These are phyloP conservation scores for Phrynocephalus vlangalii DNA, from an alignment of 2,797 vertebrate species.

Conservation along the genomic window DNA sequence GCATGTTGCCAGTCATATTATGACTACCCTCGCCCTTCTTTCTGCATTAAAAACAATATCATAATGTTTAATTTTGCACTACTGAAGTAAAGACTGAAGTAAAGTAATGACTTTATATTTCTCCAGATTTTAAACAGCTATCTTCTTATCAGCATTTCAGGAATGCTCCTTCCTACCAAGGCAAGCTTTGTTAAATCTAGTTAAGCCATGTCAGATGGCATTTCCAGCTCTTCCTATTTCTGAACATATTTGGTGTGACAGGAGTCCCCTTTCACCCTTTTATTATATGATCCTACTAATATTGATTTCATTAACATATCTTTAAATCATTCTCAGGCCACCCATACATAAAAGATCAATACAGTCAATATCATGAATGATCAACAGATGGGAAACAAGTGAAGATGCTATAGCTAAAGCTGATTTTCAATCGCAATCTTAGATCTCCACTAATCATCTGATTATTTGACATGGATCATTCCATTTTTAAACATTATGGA, in stretches of 20 bases:
- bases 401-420: neutral
- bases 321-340: neutral
- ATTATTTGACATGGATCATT: neutral
- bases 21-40: slow-evolving; percentile 2
- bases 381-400: neutral
- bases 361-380: neutral
- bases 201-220: neutral
- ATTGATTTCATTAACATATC: neutral
- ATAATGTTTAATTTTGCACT: neutral
- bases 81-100: neutral
- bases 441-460: neutral
- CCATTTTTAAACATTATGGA: neutral
- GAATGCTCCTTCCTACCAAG: slow-evolving; percentile 10
- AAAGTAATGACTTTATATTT: slow-evolving; percentile 5
- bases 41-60: neutral
- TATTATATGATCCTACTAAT: neutral
- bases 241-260: neutral
- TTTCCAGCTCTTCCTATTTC: neutral
- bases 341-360: neutral
- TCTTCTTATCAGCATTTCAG: neutral
- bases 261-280: neutral
- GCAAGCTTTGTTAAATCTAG: slow-evolving; percentile 19
- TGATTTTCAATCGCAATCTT: neutral
- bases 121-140: slow-evolving; percentile 25
- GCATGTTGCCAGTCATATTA: neutral